Conservation (phyloP, 1,140 invertebrate species). For the Pseudomyrmex cubaensis region DNA sequence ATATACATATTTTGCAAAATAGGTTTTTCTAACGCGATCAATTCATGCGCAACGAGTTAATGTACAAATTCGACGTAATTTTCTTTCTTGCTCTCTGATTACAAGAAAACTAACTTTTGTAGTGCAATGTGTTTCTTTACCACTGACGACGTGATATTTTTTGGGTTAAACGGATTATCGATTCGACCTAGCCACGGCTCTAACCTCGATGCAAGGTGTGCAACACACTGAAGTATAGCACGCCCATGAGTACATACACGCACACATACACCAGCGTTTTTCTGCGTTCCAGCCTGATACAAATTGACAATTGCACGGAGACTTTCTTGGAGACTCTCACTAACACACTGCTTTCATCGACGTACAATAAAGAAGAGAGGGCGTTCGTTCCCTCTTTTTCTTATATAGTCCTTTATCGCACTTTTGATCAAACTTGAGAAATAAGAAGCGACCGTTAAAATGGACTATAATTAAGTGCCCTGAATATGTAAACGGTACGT, state of each 20-base stretch:
- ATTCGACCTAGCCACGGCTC: conserved; percentile 62
- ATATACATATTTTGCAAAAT: no score
- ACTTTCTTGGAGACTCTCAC: conserved; percentile 31
- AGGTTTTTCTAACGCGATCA: background rate
- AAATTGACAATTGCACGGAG: conserved; percentile 63
- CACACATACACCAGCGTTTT: background rate
- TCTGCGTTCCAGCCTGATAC: conserved; percentile 51
- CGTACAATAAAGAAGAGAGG: background rate
- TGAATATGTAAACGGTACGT: conserved; percentile 13
- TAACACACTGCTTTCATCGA: conserved; percentile 37
- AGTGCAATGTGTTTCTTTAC: conserved; percentile 26
- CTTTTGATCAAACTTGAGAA: conserved; percentile 35
- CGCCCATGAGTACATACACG: background rate
- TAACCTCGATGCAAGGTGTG: conserved; percentile 60
- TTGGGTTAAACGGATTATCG: conserved; percentile 66
- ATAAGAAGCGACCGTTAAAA: conserved; percentile 23
- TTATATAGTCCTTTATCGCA: background rate
- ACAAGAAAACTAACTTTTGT: conserved; percentile 9
- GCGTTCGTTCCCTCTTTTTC: background rate
- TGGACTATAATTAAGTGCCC: conserved; percentile 12
- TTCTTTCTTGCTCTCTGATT: background rate
- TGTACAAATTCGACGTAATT: conserved; percentile 33
- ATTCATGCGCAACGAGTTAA: conserved; percentile 6
- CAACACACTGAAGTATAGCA: conserved; percentile 47
- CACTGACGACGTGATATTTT: conserved; percentile 38